Conservation (phyloP, 37 sponge, comb jelly and placozoan genomes). For the Diacarnus erythraeanus region DNA sequence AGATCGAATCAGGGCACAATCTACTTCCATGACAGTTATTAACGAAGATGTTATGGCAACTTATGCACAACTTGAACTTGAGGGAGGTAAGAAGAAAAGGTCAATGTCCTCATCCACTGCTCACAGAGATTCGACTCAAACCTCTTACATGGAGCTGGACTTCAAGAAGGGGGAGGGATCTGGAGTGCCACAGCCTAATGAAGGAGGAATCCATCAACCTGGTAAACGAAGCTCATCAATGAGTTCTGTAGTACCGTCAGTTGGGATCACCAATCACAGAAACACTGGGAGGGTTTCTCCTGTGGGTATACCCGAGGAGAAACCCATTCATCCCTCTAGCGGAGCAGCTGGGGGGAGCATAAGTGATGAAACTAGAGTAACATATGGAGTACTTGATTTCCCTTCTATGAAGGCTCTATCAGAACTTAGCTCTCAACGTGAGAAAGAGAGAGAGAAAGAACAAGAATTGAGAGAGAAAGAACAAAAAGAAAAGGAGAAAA, state of each 20-base stretch:
- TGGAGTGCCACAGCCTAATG: not conserved
- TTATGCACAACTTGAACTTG: constrained; percentile 27
- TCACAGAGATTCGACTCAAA: not conserved
- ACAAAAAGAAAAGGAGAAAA: not conserved
- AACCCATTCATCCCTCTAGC: not conserved
- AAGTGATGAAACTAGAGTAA: constrained; percentile 19
- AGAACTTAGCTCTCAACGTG: constrained; percentile 18
- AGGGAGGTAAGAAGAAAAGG: not conserved
- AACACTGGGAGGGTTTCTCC: too few relatives aligned
- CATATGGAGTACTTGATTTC: constrained; percentile 41
- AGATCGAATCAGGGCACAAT: not conserved
- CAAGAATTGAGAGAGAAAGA: not conserved
- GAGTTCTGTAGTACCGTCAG: not conserved
- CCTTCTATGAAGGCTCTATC: constrained; percentile 25
- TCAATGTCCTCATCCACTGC: constrained; percentile 1
- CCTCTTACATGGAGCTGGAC: constrained; percentile 11
- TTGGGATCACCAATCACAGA: not conserved
- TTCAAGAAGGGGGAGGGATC: not conserved
- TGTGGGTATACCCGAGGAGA: not conserved
- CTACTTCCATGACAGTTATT: not conserved
- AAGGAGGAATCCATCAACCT: not conserved
- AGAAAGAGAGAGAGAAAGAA: constrained; percentile 20
- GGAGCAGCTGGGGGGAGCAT: too few relatives aligned
- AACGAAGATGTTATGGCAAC: not conserved
- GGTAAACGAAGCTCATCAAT: not conserved